These are phyloP conservation scores for Argya squamiceps DNA, from an alignment of 2,797 vertebrate genomes.

Conservation along the genomic window DNA sequence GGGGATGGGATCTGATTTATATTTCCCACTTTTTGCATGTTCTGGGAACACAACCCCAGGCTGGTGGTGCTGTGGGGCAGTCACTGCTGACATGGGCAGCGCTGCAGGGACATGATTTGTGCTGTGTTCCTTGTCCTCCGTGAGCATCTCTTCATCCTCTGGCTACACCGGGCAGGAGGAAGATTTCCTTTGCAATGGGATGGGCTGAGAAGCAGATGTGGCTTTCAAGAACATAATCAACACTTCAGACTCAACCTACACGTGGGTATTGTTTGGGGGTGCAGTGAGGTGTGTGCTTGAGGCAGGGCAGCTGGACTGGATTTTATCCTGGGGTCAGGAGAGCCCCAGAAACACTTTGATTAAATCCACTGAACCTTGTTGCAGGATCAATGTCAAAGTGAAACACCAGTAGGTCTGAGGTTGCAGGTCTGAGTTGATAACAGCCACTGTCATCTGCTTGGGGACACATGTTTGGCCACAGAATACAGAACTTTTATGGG, in stretches of 20 bases:
- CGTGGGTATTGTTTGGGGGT: not conserved
- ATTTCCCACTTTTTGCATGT: not conserved
- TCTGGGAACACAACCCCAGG: not conserved
- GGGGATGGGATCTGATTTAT: not conserved
- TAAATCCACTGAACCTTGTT: not conserved
- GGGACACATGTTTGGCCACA: not conserved
- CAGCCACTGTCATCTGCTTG: not conserved
- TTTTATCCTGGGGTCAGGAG: not conserved
- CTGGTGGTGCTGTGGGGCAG: not conserved
- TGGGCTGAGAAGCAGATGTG: slow-evolving; percentile 14
- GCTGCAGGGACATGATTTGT: not conserved
- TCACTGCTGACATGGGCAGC: not conserved
- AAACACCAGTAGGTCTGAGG: not conserved
- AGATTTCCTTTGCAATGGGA: not conserved
- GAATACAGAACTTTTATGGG: not conserved
- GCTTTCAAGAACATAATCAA: slow-evolving; percentile 8
- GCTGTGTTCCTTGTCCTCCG: not conserved
- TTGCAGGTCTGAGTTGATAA: not conserved
- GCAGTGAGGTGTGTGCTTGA: not conserved
- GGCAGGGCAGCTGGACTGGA: not conserved
- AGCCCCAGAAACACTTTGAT: not conserved
- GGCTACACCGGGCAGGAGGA: not conserved
- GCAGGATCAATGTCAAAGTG: not conserved
- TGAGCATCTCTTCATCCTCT: not conserved
- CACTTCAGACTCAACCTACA: not conserved